Conservation (phyloP, 2,888 invertebrate species). For the Xanthorhoe spadicearia region DNA sequence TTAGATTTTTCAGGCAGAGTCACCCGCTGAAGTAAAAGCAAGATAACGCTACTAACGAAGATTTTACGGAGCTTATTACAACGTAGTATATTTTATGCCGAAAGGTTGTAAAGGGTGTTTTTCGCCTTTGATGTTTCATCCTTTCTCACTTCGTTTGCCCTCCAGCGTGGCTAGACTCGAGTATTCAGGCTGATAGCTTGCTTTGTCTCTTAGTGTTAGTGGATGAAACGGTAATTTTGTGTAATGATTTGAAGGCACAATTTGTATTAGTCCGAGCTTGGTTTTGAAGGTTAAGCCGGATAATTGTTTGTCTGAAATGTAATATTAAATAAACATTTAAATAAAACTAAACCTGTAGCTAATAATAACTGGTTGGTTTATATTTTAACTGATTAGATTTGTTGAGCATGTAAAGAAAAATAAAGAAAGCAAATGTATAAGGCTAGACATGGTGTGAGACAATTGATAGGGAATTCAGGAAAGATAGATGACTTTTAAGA, state of each 20-base stretch:
- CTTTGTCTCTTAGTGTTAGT: slow-evolving; percentile 1
- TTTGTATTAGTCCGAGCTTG: neutral
- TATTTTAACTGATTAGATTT: too few species aligned
- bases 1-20: slow-evolving; percentile 33
- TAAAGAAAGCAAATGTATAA: too few species aligned
- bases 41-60: slow-evolving; percentile 43
- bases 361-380: too few species aligned
- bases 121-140: slow-evolving; percentile 38
- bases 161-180: slow-evolving; percentile 23
- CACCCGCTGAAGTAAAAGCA: slow-evolving; percentile 37
- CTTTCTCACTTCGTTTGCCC: slow-evolving; percentile 33
- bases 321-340: too few species aligned
- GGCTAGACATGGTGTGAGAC: too few species aligned
- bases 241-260: neutral
- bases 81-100: slow-evolving; percentile 52
- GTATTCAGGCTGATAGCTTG: slow-evolving; percentile 2
- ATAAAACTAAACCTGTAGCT: too few species aligned
- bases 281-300: neutral
- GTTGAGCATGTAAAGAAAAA: too few species aligned
- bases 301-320: neutral
- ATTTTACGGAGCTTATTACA: slow-evolving; percentile 42
- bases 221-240: slow-evolving; percentile 11
- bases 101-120: slow-evolving; percentile 36
- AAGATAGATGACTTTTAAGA: too few species aligned
- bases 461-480: too few species aligned